Conservation (phyloP, 1,140 invertebrate genomes). For the Rhopalosiphum maidis region DNA sequence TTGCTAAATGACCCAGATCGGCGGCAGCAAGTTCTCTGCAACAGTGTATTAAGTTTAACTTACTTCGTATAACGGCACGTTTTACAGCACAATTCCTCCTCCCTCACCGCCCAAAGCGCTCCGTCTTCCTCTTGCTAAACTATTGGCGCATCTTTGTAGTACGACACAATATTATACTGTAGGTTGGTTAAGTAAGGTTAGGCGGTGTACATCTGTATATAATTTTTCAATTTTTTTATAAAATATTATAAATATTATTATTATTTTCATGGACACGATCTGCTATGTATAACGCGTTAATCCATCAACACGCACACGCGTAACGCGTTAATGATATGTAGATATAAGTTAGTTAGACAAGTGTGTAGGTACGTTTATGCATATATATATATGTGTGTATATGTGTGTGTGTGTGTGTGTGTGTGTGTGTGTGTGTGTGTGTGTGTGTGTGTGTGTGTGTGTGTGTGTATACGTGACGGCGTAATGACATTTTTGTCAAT, state of each 20-base stretch:
- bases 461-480: background rate
- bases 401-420: no score
- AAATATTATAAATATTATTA: constrained; percentile 21
- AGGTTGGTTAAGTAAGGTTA: no score
- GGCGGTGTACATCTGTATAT: no score
- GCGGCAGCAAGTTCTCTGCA: background rate
- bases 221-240: background rate
- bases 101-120: no score
- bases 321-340: background rate
- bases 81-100: background rate
- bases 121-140: background rate
- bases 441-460: background rate
- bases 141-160: background rate
- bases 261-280: background rate
- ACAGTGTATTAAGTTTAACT: no score
- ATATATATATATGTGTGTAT: no score
- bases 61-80: background rate
- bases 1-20: background rate
- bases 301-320: background rate
- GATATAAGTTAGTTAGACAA: background rate
- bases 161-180: background rate
- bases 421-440: background rate
- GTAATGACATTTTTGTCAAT: constrained; percentile 39
- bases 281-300: background rate
- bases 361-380: background rate